A percentile compares a stretch with the other conserved stretches of the same genome.
phyloP scores from a whole-genome alignment of 2,113 vertebrate species.

The Sander lucioperca region DNA sequence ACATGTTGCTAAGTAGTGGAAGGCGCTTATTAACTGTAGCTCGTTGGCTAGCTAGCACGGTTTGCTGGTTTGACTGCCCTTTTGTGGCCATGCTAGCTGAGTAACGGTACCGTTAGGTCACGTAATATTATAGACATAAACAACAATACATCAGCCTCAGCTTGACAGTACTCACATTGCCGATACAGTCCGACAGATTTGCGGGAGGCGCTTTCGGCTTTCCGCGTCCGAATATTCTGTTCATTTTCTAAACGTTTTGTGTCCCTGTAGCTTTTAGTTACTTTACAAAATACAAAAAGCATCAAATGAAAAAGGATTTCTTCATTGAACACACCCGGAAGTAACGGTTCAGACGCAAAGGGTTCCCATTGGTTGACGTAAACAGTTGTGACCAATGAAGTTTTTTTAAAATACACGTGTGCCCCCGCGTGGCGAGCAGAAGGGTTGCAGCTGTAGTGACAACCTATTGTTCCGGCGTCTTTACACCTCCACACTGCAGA shows the following conservation, averaged over 20 bases:
- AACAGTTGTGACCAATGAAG: slow-evolving; percentile 59
- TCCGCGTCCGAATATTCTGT: slow-evolving; percentile 94
- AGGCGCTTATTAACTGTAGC: neutral
- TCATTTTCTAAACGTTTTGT: slow-evolving; percentile 83
- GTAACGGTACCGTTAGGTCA: slow-evolving; percentile 31
- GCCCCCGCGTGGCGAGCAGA: slow-evolving; percentile 29
- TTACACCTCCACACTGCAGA: slow-evolving; percentile 25
- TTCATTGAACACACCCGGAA: slow-evolving; percentile 74
- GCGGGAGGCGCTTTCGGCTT: slow-evolving; percentile 92
- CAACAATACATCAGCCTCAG: slow-evolving; percentile 36
- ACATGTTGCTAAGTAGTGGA: neutral
- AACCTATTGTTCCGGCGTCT: slow-evolving; percentile 65
- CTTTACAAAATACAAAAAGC: slow-evolving; percentile 29
- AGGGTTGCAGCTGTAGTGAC: slow-evolving; percentile 3
- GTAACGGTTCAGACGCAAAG: slow-evolving; percentile 31
- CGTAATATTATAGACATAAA: slow-evolving; percentile 35
- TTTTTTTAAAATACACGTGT: neutral
- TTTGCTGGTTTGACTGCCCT: neutral
- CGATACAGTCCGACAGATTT: slow-evolving; percentile 95
- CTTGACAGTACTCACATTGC: slow-evolving; percentile 87
- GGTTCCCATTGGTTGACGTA: slow-evolving; percentile 60
- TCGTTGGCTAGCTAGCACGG: neutral
- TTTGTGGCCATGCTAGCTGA: slow-evolving; percentile 42
- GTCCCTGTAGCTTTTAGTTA: neutral
- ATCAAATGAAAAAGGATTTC: slow-evolving; percentile 29